Conservation (phyloP, 1,140 invertebrate genomes). For the Bombus fervidus region DNA sequence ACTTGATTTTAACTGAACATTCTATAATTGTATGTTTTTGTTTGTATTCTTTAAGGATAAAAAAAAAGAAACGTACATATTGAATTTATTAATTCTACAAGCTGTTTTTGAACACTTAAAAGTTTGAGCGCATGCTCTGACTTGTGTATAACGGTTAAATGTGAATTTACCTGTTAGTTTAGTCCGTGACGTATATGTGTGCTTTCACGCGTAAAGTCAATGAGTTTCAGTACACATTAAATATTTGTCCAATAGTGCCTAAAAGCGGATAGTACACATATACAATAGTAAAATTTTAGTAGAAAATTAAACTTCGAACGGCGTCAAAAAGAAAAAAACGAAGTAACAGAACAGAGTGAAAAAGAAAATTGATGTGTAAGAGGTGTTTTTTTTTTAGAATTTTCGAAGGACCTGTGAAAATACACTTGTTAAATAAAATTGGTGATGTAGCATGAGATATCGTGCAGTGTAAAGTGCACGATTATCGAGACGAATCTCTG, state of each 20-base stretch:
- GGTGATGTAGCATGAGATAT: neutral
- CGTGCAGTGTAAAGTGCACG: neutral
- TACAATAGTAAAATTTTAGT: conserved; percentile 15
- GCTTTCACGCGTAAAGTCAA: conserved; percentile 13
- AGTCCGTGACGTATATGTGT: conserved; percentile 36
- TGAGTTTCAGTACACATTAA: conserved; percentile 19
- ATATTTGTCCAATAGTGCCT: conserved; percentile 36
- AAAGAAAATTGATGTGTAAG: neutral
- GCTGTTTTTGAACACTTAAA: conserved; percentile 4
- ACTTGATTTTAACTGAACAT: neutral
- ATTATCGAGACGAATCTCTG: neutral
- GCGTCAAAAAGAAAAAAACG: neutral
- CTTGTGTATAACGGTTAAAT: conserved; percentile 13
- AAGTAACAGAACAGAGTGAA: no score
- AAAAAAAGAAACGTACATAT: neutral
- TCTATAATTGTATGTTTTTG: neutral
- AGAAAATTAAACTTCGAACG: neutral
- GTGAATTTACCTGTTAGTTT: conserved; percentile 47
- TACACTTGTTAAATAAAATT: conserved; percentile 15
- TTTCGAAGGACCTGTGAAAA: neutral
- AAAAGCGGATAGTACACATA: conserved; percentile 18
- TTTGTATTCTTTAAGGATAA: neutral
- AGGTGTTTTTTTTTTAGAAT: conserved; percentile 19
- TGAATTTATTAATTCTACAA: neutral
- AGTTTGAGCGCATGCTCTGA: conserved; percentile 26